Base-by-base conservation (phyloP, 2,888 invertebrate species). In the Pachydiplax longipennis region DNA sequence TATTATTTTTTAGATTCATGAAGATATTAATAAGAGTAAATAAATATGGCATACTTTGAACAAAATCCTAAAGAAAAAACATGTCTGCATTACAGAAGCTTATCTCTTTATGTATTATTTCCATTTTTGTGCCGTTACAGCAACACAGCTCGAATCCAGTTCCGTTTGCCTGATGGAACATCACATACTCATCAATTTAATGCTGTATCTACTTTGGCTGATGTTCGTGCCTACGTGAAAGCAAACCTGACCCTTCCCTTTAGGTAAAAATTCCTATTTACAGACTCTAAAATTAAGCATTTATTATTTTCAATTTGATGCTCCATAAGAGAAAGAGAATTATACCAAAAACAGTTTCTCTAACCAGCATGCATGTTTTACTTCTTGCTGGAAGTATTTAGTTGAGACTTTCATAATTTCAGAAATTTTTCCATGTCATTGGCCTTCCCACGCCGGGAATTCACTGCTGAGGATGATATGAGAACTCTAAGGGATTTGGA, bases 111-210 rank as follows among this genome's bases (percentile, higher is more conserved):
- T 8, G 44, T 18, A 53, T 18, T 3, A 53, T 18, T 53, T 53
- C 18, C 18, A 15, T 31, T 25, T 58, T 73, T 90, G 90, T 73
- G 58, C 80, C 91, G 80, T 92, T 93, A 65, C 92, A 94, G 94
- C 91, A 95, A 96, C 92, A 93, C 94, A 73, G 95, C 97, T 0
- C 95, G 98, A 90, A 96, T 99, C 73, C 98, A 98, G 94, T 98
- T 99, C 93, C 96, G 97, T 92, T 93, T 98, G 92, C 97, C 98
- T 0, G 97, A 97, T 93, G 98, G 98, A 0, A 95, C 96, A 0
- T 95, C 96, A 0, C 95, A 96, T 92, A 96, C 96, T 4, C 96
- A 97, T 58, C 96, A 96, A 92, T 98, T 99, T 93, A 95, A 96
- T 53, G 96, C 96, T 0, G 94, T 95, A 80, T 96, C 96, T 37